Evolutionary conservation across 2,888 invertebrate genomes (phyloP).

Genomic region (Pecten maximus): DNA sequence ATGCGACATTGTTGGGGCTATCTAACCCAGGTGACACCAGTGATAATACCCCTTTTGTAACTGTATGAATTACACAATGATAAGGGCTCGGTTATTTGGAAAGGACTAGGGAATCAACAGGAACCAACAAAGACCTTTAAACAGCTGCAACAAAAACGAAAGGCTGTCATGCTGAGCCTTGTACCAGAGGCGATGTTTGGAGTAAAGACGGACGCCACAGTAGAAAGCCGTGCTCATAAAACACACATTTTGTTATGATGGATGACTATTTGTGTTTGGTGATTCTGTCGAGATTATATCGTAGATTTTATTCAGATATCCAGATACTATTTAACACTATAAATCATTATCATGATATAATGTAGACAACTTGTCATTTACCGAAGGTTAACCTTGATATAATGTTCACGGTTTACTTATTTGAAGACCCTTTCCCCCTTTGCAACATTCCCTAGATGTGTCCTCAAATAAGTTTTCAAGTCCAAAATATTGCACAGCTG

Average conservation of each 20-base stretch:
- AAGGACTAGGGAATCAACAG: neutral
- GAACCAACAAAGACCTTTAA: neutral
- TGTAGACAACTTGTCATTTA: neutral
- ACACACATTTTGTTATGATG: neutral
- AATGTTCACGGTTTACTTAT: too few species aligned
- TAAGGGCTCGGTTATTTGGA: neutral
- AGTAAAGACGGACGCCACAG: neutral
- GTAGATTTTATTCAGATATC: neutral
- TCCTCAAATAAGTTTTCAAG: too few species aligned
- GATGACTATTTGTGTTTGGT: neutral
- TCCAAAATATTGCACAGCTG: too few species aligned
- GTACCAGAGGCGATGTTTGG: neutral
- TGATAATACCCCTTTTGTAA: neutral
- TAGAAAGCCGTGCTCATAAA: neutral
- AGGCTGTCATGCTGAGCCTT: neutral
- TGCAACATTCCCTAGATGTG: too few species aligned
- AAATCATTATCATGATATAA: neutral
- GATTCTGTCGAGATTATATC: neutral
- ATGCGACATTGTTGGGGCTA: slow-evolving; percentile 3
- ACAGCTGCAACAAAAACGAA: slow-evolving; percentile 18
- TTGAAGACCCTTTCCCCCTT: too few species aligned
- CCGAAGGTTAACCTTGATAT: too few species aligned
- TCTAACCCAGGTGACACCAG: neutral
- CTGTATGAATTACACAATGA: neutral
- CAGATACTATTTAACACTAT: neutral